Conservation (phyloP, 2,113 vertebrate genomes). For the Myotis davidii region DNA sequence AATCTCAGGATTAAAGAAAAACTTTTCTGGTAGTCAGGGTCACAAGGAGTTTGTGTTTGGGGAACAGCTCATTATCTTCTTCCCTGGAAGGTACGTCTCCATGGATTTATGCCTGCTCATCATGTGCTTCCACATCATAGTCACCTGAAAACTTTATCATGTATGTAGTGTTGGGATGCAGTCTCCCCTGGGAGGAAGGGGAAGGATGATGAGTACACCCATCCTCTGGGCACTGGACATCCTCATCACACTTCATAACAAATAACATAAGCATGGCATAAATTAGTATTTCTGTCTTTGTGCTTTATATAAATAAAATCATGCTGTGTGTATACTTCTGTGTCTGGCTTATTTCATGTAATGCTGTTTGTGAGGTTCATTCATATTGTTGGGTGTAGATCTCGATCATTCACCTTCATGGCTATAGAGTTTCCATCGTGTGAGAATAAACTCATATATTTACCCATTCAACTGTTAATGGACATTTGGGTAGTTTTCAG, state of each 20-base stretch:
- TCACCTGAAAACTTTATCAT: neutral
- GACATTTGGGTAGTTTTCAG: neutral
- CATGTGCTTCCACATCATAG: neutral
- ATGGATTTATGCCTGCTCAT: neutral
- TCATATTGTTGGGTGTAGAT: neutral
- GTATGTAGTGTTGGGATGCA: neutral
- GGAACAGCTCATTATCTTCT: neutral
- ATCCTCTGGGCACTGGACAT: neutral
- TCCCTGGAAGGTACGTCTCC: neutral
- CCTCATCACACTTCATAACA: neutral
- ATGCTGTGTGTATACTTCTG: neutral
- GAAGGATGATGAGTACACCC: neutral
- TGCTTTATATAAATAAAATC: neutral
- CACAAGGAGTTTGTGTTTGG: neutral
- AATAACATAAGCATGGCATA: neutral
- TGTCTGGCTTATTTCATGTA: neutral
- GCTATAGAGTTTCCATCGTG: neutral
- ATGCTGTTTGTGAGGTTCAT: neutral
- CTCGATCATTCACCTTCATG: neutral
- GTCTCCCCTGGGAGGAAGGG: rapidly evolving
- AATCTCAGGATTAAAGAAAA: neutral
- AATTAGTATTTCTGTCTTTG: neutral
- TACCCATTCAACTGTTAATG: neutral
- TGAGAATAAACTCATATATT: neutral
- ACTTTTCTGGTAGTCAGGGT: neutral